Base-by-base conservation (phyloP, 2,113 vertebrate genomes). In the Orthonyx spaldingii region DNA sequence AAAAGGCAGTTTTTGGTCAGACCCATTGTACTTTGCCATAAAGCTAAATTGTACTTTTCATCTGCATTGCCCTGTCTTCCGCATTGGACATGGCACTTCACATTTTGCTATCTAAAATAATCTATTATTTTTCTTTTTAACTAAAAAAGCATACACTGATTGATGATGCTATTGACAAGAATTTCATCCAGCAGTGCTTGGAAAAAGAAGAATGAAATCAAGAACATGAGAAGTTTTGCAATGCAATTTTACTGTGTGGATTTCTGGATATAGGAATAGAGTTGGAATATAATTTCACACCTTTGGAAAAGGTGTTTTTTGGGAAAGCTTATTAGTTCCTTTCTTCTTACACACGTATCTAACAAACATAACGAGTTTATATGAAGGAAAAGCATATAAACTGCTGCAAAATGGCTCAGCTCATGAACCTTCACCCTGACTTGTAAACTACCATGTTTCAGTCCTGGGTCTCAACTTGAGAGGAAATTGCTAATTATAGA, bases 401-500 rank as follows among this genome's bases (percentile, higher is more conserved):
- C 27, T 50, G 24, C 13, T 70, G 27, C 5, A 60, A 17, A 84
- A 59, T 32, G 7, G 4, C n/a, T 83, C 28, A 41, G 50, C 17
- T 57, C 42, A 22, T 57, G 7, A 46, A 70, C 84, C 68, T 96
- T 90, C 55, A 35, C 30, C 35, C 77, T 94, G 92, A 89, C 72
- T 95, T 97, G 50, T 72, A 87, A 89, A 16, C 53, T 35, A 75
- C 53, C 7, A 0, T n/a, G 46, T 91, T 90, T 93, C 92, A 77
- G 33, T 84, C 30, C 61, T 84, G 35, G 50, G 52, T 84, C 91
- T 97, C 87, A 95, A 85, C 89, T 94, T 96, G 59, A 89, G 77
- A 7, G 46, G 94, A 96, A 94, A 96, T 63, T 74, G 61, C 75
- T 96, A 89, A 96, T 94, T 97, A 71, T 89, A 55, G 55, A 95